A percentile compares a stretch with the other conserved stretches of the same genome.
phyloP scores from a whole-genome alignment of 2,113 vertebrate species.

The Dendropsophus ebraccatus region DNA sequence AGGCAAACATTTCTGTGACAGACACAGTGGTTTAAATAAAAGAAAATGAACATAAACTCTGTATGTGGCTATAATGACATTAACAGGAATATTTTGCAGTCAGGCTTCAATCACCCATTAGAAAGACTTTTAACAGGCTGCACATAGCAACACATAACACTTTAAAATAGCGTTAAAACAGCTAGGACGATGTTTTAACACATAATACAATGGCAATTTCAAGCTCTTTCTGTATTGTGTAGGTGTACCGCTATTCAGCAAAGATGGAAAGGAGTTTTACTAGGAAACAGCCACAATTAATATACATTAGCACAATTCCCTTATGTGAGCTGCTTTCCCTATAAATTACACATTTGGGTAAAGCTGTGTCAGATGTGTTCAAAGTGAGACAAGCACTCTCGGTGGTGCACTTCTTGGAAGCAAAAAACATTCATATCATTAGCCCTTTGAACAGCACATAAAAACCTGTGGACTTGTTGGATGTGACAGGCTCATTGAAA shows the following conservation, averaged over 20 bases:
- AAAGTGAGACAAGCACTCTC: slow-evolving; percentile 51
- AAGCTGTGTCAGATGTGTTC: slow-evolving; percentile 57
- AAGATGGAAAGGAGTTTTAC: slow-evolving; percentile 4
- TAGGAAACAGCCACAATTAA: slow-evolving; percentile 50
- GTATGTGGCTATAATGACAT: background rate
- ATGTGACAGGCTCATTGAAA: slow-evolving; percentile 59
- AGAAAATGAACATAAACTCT: background rate
- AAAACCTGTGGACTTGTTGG: slow-evolving; percentile 54
- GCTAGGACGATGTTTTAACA: background rate
- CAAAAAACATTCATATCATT: slow-evolving; percentile 55
- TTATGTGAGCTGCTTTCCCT: slow-evolving; percentile 43
- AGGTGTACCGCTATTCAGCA: slow-evolving; percentile 39
- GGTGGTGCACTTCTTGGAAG: slow-evolving; percentile 49
- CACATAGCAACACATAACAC: background rate
- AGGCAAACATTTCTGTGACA: background rate
- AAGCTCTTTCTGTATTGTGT: slow-evolving; percentile 36
- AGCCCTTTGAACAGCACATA: slow-evolving; percentile 58
- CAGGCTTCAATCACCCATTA: background rate
- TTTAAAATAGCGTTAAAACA: slow-evolving; percentile 12
- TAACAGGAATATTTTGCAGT: background rate
- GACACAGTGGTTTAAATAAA: background rate
- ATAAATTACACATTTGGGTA: slow-evolving; percentile 56
- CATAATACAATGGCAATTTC: background rate
- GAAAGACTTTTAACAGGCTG: background rate
- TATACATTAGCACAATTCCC: slow-evolving; percentile 38